Evolutionary conservation across 2,888 invertebrate species (phyloP), one percentile per base, ranked within the genome.

Genomic region (Athalia cordata): DNA sequence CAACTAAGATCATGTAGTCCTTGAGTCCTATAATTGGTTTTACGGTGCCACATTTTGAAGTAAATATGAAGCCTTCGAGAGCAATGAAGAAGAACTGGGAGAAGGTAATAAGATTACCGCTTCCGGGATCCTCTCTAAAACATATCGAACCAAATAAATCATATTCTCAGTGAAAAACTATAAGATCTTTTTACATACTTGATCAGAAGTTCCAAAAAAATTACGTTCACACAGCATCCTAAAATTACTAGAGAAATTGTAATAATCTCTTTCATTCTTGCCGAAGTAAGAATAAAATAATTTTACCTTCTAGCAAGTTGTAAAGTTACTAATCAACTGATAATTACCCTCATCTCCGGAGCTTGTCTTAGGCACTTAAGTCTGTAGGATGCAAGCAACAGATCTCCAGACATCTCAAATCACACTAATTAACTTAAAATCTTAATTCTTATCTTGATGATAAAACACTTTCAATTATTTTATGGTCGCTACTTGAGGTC

Each of bases 21-120:
- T 94, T 95, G 77, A 98, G 91, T 0, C 94, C 93, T 84, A 96
- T 95, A 77, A 92, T 93, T 65, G 95, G 93, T 85, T 93, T 93
- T 3, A 94, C 94, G 0, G 94, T 95, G 52, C 98, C 97, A 90
- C 95, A 98, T 91, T 96, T 96, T 0, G 94, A 95, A 78, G 94
- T 96, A 66, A 95, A 95, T 81, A 98, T 92, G 83, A 98, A 96
- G 11, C 99, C 99, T 86, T 98, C 95, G 2, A 95, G 70, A 0
- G 98, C 95, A 85, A 99, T 98, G 85, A 99, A 96, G 0, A 97
- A 86, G 89, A 99, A 99, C 88, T 99, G 99, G 0, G 95, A 92
- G 89, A 98, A 98, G n/a, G 99, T 99, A 49, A 99, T 96, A 66
- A 99, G 92, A 89, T 98, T 98, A 61, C 99, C 99, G 80, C 96